Evolutionary conservation across 1,140 invertebrate species (phyloP).

Genomic region (Micrasema minimum): DNA sequence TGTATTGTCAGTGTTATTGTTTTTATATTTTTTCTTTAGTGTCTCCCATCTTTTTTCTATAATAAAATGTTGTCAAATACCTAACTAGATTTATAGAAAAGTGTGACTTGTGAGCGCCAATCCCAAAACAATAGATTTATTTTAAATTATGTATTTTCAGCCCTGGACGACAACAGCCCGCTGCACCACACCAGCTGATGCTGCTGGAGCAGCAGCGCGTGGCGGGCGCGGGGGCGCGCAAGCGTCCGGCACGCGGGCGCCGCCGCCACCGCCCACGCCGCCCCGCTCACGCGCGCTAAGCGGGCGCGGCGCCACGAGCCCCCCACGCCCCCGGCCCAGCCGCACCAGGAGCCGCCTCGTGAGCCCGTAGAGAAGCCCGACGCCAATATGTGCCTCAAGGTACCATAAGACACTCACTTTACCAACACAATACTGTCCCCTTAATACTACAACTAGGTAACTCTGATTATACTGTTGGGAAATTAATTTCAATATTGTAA

Average conservation of each 20-base stretch:
- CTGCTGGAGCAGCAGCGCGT: conserved; percentile 63
- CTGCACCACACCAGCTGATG: conserved; percentile 64
- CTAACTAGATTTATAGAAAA: too few relatives aligned
- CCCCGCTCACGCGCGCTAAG: conserved; percentile 53
- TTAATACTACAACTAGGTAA: too few relatives aligned
- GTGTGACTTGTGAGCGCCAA: too few relatives aligned
- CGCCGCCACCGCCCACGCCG: conserved; percentile 41
- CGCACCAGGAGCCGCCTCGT: conserved; percentile 66
- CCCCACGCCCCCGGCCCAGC: conserved; percentile 62
- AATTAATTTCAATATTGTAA: too few relatives aligned
- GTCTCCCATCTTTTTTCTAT: too few relatives aligned
- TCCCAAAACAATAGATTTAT: too few relatives aligned
- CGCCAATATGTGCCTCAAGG: conserved; percentile 83
- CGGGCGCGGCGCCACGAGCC: conserved; percentile 56
- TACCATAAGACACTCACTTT: conserved; percentile 55
- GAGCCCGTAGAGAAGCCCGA: conserved; percentile 81
- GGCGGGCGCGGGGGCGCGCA: conserved; percentile 65
- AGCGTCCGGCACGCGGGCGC: conserved; percentile 63
- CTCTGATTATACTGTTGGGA: too few relatives aligned
- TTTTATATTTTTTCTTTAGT: too few relatives aligned
- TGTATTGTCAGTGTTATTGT: conserved; percentile 19
- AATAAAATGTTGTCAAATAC: too few relatives aligned
- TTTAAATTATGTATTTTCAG: background rate
- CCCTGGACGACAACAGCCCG: conserved; percentile 43
- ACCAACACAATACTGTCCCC: too few relatives aligned